Evolutionary conservation across 1,140 invertebrate genomes (phyloP).

Genomic region (Ptiloglossa arizonensis): DNA sequence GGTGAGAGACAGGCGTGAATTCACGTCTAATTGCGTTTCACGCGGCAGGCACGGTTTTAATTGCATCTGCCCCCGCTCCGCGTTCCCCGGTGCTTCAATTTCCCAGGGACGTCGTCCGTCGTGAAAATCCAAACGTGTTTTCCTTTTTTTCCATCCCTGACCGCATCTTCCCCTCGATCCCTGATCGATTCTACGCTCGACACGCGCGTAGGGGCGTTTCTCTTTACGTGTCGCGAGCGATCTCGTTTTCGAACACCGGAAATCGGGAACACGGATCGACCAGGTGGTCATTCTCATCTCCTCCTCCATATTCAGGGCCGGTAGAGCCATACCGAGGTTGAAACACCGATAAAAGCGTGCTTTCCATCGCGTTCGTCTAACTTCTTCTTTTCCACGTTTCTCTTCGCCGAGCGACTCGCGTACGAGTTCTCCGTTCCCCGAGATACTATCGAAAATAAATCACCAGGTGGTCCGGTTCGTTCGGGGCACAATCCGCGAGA

Average conservation of each 20-base stretch:
- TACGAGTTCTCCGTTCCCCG: too few species aligned
- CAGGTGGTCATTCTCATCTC: conserved; percentile 4
- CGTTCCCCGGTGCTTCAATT: too few species aligned
- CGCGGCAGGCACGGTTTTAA: conserved; percentile 15
- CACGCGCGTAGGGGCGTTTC: too few species aligned
- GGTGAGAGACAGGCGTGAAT: not conserved
- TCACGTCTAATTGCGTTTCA: conserved; percentile 35
- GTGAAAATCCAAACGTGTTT: not conserved
- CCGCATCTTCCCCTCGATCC: too few species aligned
- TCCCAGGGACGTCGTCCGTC: not conserved
- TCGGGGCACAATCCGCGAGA: too few species aligned
- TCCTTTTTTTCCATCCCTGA: not conserved
- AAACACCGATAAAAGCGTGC: conserved; percentile 53
- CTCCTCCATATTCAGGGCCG: too few species aligned
- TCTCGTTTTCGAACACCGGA: not conserved
- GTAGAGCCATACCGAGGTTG: conserved; percentile 9
- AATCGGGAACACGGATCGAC: conserved; percentile 35
- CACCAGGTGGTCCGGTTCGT: not conserved
- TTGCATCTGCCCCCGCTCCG: conserved; percentile 12
- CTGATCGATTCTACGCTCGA: too few species aligned
- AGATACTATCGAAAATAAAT: not conserved
- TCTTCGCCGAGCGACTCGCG: not conserved
- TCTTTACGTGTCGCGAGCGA: not conserved
- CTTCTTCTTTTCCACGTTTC: not conserved
- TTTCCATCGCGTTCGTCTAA: conserved; percentile 24